Evolutionary conservation across 2,113 vertebrate species (phyloP).

Genomic region (Diphyllodes magnificus): DNA sequence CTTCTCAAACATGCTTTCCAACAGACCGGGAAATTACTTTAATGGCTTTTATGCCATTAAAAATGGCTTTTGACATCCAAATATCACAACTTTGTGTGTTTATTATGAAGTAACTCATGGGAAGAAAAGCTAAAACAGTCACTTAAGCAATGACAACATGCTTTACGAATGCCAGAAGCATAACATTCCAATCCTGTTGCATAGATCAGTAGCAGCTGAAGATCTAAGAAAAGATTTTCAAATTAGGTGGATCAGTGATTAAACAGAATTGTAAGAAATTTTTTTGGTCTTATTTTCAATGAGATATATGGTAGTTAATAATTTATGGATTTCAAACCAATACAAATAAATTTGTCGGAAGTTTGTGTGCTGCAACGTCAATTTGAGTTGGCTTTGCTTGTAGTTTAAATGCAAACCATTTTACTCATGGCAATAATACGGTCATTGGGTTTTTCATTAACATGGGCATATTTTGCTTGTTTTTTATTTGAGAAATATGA

Average conservation of each 20-base stretch:
- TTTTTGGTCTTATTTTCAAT: not conserved
- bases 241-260: not conserved
- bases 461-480: not conserved
- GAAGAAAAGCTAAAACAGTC: not conserved
- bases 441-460: not conserved
- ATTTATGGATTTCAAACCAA: not conserved
- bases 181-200: not conserved
- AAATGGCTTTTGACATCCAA: not conserved
- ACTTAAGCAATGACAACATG: not conserved
- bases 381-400: not conserved
- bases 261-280: not conserved
- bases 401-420: not conserved
- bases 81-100: not conserved
- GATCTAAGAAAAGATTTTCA: not conserved
- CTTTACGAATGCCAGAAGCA: not conserved
- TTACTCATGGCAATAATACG: not conserved
- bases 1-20: not conserved
- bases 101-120: not conserved
- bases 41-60: not conserved
- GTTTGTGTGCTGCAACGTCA: not conserved
- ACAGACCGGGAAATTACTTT: not conserved
- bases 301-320: not conserved
- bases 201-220: not conserved
- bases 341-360: not conserved
- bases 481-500: not conserved